Evolutionary conservation across 2,113 vertebrate species (phyloP).

Genomic region (Trogon melanurus): DNA sequence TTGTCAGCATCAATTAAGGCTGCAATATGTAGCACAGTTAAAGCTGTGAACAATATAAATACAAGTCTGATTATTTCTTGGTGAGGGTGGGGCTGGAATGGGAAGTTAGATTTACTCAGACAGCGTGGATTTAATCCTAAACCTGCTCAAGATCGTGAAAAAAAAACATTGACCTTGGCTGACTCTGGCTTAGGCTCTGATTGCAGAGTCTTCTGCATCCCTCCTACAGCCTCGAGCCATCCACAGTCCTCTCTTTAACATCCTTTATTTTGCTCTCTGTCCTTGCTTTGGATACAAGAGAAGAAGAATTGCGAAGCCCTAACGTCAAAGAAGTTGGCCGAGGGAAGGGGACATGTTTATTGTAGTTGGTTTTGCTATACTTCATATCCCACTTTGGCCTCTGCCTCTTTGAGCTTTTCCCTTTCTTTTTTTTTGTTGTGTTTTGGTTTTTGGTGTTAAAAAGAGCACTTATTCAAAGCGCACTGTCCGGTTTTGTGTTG

Average conservation of each 20-base stretch:
- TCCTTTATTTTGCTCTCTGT: conserved; percentile 2
- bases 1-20: background rate
- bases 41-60: background rate
- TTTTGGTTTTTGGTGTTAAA: background rate
- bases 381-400: conserved; percentile 31
- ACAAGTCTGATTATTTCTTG: background rate
- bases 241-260: background rate
- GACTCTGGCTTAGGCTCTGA: background rate
- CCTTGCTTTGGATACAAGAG: conserved; percentile 37
- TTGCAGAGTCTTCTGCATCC: background rate
- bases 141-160: background rate
- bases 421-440: background rate
- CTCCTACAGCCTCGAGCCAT: background rate
- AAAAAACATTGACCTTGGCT: background rate
- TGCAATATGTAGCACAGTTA: background rate
- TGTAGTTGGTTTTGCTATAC: conserved; percentile 8
- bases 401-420: background rate
- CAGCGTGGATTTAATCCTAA: background rate
- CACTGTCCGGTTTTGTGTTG: background rate
- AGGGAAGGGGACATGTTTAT: background rate
- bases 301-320: conserved; percentile 13
- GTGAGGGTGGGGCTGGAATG: background rate
- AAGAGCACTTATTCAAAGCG: conserved; percentile 29
- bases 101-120: background rate
- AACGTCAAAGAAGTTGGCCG: background rate